phyloP scores from a whole-genome alignment of 2,113 vertebrate species.

The Lagenorhynchus albirostris region DNA sequence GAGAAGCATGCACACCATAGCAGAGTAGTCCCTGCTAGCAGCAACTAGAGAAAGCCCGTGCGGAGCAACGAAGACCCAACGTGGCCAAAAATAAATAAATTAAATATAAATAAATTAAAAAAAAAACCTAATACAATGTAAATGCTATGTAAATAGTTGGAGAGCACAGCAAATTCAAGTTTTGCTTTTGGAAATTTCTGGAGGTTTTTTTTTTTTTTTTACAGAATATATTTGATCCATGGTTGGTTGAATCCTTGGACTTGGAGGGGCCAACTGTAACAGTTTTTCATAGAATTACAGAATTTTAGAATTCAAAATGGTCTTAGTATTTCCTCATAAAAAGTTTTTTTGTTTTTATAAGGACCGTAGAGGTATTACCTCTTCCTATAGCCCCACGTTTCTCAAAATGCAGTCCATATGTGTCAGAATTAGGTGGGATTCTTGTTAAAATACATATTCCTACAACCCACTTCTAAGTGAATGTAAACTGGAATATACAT shows the following conservation, averaged over 20 bases:
- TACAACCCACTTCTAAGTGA: not conserved
- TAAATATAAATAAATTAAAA: not conserved
- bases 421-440: not conserved
- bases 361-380: not conserved
- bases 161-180: not conserved
- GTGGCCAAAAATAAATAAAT: too few relatives aligned
- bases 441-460: not conserved
- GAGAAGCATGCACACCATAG: too few relatives aligned
- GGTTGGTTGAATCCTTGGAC: not conserved
- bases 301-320: not conserved
- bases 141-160: not conserved
- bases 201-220: not conserved
- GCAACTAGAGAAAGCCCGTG: too few relatives aligned
- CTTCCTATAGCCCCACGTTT: not conserved
- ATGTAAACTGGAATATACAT: not conserved
- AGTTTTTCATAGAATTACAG: not conserved
- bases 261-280: not conserved
- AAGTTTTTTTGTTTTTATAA: not conserved
- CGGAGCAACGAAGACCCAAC: too few relatives aligned
- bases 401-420: not conserved
- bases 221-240: not conserved
- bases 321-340: not conserved
- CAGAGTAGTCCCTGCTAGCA: too few relatives aligned
- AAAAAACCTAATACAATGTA: not conserved
- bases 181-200: not conserved